Evolutionary conservation across 1,140 invertebrate species (phyloP), one percentile per base, ranked within the genome.

Genomic region (Mylabris phalerata): DNA sequence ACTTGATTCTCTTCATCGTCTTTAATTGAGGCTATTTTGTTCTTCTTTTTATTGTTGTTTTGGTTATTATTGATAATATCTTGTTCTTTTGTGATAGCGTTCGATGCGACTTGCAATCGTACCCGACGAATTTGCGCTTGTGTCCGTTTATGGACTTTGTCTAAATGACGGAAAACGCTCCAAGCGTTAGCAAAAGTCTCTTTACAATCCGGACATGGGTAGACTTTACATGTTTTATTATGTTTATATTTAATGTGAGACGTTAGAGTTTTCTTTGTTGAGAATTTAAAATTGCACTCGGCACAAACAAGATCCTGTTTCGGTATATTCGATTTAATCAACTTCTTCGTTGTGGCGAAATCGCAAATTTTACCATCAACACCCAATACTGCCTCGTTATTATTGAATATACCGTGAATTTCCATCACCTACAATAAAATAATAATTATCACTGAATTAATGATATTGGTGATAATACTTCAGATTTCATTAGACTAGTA

Each of bases 91-190:
- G 72, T 73, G 55, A 81, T 81, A 5, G 78, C 76, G 67, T 78
- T 83, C 1, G 78, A 74, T 68, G 83, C 79, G 60, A 86, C 82
- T 40, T 79, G 76, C 27, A 77, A 73, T 49, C 82, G 72, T 24
- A 84, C 64, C 52, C 79, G 79, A 56, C 81, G 71, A 9, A 85
- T 79, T 65, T 86, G 81, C 13, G 79, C 76, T 50, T 78, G 77
- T n/a, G 79, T 78, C 75, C 81, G 83, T 58, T 80, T 78, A 70
- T 85, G 82, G 67, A 86, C 80, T 79, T 85, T 87, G 52, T 80
- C 81, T 6, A 88, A 75, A 77, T 88, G 86, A n/a, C 85, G 77
- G 65, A 84, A 84, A 4, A 87, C 85, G 64, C 83, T 82, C 79
- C 84, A 86, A 0, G 82, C 78, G 61, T 84, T 86, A 39, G 83